These are phyloP conservation scores for Nomada lathburiana DNA, from an alignment of 2,888 invertebrate species.

Conservation along the genomic window DNA sequence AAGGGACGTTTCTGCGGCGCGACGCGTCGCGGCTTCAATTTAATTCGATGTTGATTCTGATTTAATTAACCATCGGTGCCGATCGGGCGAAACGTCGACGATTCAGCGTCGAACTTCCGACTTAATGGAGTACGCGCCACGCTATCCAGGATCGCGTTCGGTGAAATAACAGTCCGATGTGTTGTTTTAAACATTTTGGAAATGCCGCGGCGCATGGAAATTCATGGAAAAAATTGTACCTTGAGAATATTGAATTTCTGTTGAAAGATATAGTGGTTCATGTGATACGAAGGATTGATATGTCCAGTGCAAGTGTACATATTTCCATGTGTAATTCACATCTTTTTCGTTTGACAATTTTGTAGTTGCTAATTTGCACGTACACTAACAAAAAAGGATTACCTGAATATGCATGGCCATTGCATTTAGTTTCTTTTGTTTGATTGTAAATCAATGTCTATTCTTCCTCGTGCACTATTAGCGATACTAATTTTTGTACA, in stretches of 20 bases:
- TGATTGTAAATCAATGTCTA: no score
- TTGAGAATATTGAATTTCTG: not conserved
- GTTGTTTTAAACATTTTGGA: not conserved
- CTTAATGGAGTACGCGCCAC: slow-evolving; percentile 44
- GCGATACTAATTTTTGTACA: no score
- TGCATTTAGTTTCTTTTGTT: no score
- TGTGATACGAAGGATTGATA: not conserved
- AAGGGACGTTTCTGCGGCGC: slow-evolving; percentile 65
- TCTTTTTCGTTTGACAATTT: no score
- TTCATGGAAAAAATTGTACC: not conserved
- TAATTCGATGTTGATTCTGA: slow-evolving; percentile 77
- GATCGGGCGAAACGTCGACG: slow-evolving; percentile 59
- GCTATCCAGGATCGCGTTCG: not conserved
- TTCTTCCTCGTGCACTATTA: no score
- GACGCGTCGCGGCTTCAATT: slow-evolving; percentile 61
- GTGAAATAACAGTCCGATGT: slow-evolving; percentile 9
- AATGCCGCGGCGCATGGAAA: not conserved
- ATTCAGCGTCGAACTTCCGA: slow-evolving; percentile 25
- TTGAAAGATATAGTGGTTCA: not conserved
- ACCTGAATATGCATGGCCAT: no score
- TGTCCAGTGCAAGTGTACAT: no score
- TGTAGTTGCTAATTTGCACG: no score
- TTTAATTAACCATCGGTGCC: slow-evolving; percentile 71
- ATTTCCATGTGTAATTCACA: no score
- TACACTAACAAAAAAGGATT: no score